These are phyloP conservation scores for Neotoma lepida DNA, from an alignment of 2,113 vertebrate genomes.

Conservation along the genomic window DNA sequence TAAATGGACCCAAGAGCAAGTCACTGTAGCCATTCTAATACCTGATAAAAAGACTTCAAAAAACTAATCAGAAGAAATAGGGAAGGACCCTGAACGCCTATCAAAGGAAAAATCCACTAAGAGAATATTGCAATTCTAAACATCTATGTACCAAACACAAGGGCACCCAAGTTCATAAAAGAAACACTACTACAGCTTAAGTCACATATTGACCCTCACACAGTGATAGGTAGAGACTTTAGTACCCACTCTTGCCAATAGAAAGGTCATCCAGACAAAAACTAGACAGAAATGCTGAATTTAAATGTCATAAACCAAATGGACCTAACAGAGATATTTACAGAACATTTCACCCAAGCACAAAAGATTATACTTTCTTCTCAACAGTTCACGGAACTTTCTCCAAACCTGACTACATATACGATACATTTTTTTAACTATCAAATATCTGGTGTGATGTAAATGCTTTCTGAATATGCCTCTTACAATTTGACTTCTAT, in stretches of 20 bases:
- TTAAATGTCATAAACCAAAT: not conserved
- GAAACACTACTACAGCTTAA: not conserved
- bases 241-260: not conserved
- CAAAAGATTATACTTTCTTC: not conserved
- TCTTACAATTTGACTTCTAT: not conserved
- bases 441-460: not conserved
- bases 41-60: not conserved
- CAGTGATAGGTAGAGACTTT: not conserved
- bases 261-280: not conserved
- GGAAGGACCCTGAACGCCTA: not conserved
- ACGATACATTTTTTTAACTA: not conserved
- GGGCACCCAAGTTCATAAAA: not conserved
- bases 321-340: not conserved
- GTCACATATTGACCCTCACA: not conserved
- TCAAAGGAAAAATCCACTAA: not conserved
- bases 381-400: not conserved
- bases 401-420: not conserved
- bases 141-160: not conserved
- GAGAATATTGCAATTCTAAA: not conserved
- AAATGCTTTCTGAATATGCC: not conserved
- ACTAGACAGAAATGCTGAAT: not conserved
- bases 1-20: not conserved
- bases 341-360: not conserved
- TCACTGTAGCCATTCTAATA: not conserved
- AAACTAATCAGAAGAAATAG: not conserved